These are phyloP conservation scores for Pterophyllum scalare DNA, from an alignment of 2,113 vertebrate species.

Conservation along the genomic window DNA sequence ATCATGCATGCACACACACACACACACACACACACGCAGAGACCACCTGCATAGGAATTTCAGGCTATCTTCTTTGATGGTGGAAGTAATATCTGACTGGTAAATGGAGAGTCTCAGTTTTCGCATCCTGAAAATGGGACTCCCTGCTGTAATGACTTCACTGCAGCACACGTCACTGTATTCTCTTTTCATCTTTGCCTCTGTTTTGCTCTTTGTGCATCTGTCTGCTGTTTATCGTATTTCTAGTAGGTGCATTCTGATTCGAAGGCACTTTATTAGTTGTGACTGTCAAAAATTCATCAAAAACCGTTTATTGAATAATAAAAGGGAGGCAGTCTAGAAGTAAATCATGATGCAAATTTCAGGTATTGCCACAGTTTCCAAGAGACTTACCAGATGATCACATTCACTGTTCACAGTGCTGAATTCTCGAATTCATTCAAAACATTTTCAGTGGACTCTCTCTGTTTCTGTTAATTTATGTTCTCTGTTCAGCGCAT, in stretches of 20 bases:
- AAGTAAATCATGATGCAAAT: not conserved
- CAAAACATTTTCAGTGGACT: not conserved
- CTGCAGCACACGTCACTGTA: constrained; percentile 14
- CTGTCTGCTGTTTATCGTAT: not conserved
- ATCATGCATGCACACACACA: not conserved
- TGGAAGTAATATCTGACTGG: constrained; percentile 30
- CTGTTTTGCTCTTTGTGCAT: not conserved
- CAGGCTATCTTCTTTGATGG: constrained; percentile 35
- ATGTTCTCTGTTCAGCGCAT: too few species aligned
- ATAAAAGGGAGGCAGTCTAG: not conserved
- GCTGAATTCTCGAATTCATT: not conserved
- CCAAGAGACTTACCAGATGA: not conserved
- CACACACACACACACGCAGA: constrained; percentile 1
- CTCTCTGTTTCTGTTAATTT: too few species aligned
- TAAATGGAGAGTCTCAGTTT: constrained; percentile 45
- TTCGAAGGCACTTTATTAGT: not conserved
- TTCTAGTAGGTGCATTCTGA: not conserved
- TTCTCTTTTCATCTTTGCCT: constrained; percentile 24
- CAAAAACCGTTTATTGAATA: not conserved
- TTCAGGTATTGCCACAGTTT: not conserved
- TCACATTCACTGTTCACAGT: not conserved
- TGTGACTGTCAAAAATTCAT: not conserved
- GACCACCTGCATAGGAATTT: constrained; percentile 46
- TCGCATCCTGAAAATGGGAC: constrained; percentile 6
- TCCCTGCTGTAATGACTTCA: constrained; percentile 39